These are phyloP conservation scores for Lithobates sylvaticus DNA, from an alignment of 2,797 vertebrate species.

Conservation along the genomic window DNA sequence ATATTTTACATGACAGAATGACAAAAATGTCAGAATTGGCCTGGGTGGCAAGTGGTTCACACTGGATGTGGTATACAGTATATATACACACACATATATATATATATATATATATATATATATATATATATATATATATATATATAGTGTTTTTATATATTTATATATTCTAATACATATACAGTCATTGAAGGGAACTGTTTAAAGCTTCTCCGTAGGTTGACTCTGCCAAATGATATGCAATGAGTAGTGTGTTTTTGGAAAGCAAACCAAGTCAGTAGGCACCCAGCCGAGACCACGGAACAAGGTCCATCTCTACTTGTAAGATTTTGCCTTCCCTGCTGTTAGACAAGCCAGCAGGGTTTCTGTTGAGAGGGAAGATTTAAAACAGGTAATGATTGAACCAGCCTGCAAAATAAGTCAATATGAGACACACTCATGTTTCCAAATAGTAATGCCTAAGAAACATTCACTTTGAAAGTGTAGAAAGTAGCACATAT, in stretches of 20 bases:
- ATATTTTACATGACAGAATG: no score
- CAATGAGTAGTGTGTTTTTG: conserved; percentile 33
- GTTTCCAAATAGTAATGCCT: conserved; percentile 35
- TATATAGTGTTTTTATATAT: no score
- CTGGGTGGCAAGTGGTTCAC: no score
- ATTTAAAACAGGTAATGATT: conserved; percentile 57
- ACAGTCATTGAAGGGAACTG: no score
- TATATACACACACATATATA: no score
- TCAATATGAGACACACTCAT: conserved; percentile 43
- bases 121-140: no score
- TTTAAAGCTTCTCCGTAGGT: neutral
- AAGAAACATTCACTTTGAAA: conserved; percentile 35
- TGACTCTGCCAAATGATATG: conserved; percentile 37
- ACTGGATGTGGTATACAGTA: no score
- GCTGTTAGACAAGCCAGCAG: conserved; percentile 42
- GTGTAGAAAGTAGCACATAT: neutral
- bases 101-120: no score
- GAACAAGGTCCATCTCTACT: conserved; percentile 9
- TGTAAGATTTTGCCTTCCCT: conserved; percentile 37
- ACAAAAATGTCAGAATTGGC: no score
- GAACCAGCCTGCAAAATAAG: conserved; percentile 42
- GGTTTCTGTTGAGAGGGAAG: conserved; percentile 33
- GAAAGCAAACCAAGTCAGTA: conserved; percentile 40
- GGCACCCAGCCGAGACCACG: conserved; percentile 25
- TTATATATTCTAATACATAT: no score